Conservation (phyloP, 1,140 invertebrate genomes). For the Linepithema humile region DNA sequence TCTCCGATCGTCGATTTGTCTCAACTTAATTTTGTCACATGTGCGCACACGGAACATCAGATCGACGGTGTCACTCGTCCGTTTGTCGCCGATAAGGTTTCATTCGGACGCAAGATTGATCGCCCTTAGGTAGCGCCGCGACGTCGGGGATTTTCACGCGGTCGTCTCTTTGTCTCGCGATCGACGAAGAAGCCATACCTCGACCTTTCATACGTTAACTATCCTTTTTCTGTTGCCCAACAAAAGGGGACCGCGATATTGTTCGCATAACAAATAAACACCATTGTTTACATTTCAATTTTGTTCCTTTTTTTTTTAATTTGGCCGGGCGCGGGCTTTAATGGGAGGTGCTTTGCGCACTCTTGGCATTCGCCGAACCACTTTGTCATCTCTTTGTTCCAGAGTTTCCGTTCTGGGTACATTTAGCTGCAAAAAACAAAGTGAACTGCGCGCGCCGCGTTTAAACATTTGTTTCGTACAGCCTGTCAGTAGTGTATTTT, state of each 20-base stretch:
- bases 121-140: constrained; percentile 3
- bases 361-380: constrained; percentile 36
- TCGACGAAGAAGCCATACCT: not conserved
- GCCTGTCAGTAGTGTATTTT: constrained; percentile 35
- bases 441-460: constrained; percentile 22
- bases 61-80: constrained; percentile 31
- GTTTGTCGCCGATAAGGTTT: constrained; percentile 47
- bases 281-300: constrained; percentile 30
- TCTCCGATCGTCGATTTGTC: constrained; percentile 46
- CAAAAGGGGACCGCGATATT: not conserved
- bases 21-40: constrained; percentile 52
- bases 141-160: not conserved
- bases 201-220: constrained; percentile 14
- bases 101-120: constrained; percentile 49
- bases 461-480: constrained; percentile 46
- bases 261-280: not conserved
- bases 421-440: constrained; percentile 27
- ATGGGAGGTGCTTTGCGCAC: not conserved
- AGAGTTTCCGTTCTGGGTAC: constrained; percentile 33
- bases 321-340: not conserved
- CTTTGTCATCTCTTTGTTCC: constrained; percentile 42
- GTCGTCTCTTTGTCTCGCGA: not conserved
- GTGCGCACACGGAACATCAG: constrained; percentile 21
- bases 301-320: not conserved
- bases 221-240: not conserved